Evolutionary conservation across 2,888 invertebrate species (phyloP).

Genomic region (Drosophila stalkeri): DNA sequence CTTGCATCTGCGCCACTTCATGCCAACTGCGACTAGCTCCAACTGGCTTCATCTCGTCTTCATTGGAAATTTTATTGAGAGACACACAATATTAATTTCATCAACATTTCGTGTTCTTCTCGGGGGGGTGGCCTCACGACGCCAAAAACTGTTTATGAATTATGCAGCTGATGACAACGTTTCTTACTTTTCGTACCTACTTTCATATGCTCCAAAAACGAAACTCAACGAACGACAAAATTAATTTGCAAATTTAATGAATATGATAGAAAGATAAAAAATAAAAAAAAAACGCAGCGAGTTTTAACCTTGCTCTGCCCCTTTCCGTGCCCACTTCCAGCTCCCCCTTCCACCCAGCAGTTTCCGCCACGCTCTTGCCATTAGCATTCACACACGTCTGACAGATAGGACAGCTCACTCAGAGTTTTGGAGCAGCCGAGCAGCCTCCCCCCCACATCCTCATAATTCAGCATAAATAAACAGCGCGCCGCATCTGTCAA

Average conservation of each 20-base stretch:
- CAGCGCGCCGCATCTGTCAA: conserved; percentile 64
- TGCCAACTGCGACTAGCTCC: background rate
- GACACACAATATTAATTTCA: conserved; percentile 30
- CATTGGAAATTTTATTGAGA: conserved; percentile 25
- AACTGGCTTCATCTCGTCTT: background rate
- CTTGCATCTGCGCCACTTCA: conserved; percentile 22
- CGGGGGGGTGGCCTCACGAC: conserved; percentile 18
- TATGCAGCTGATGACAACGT: conserved; percentile 43
- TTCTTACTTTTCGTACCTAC: conserved; percentile 3
- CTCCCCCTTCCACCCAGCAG: background rate
- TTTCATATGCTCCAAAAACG: conserved; percentile 60
- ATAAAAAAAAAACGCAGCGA: conserved; percentile 14
- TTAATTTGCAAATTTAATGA: conserved; percentile 78
- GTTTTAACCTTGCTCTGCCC: conserved; percentile 14
- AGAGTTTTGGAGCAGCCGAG: conserved; percentile 15
- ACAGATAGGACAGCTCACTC: conserved; percentile 23
- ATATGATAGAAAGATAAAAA: conserved; percentile 51
- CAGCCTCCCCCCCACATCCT: conserved; percentile 23
- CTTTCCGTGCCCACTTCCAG: background rate
- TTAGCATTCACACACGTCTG: conserved; percentile 49
- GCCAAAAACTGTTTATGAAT: conserved; percentile 59
- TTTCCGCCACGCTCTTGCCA: conserved; percentile 18
- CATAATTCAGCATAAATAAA: conserved; percentile 60
- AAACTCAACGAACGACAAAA: conserved; percentile 74
- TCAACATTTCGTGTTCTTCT: conserved; percentile 32